A percentile compares a stretch with the other conserved stretches of the same genome.
Evolutionary conservation across 1,140 invertebrate species (phyloP).

Genomic region (Platyscapa corneri): DNA sequence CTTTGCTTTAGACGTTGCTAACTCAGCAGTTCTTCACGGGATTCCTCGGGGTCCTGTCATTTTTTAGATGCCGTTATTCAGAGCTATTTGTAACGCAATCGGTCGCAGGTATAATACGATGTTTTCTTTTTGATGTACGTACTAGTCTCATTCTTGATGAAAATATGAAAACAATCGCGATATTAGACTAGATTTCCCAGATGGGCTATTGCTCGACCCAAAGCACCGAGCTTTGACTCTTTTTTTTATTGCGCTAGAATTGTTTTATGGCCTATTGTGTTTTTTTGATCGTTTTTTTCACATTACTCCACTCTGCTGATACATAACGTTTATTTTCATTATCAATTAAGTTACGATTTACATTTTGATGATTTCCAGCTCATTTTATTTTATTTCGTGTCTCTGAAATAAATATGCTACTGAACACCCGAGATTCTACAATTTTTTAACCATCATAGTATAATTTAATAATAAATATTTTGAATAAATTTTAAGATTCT

Average conservation of each 20-base stretch:
- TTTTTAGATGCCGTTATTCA: background rate
- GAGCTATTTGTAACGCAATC: background rate
- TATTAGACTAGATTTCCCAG: conserved; percentile 3
- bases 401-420: no score
- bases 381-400: no score
- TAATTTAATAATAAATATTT: no score
- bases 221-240: background rate
- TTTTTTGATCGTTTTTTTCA: background rate
- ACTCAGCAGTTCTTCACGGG: background rate
- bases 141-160: background rate
- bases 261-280: background rate
- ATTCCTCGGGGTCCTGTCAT: background rate
- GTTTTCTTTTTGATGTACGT: background rate
- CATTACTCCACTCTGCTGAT: background rate
- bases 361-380: no score
- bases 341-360: background rate
- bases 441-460: no score
- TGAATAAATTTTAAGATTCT: no score
- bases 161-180: conserved; percentile 10
- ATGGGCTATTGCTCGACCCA: background rate
- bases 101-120: background rate
- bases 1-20: background rate
- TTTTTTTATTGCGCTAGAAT: background rate
- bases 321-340: background rate
- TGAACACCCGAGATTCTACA: no score